Percentiles rank a stretch among this genome's conserved stretches.
These are phyloP conservation scores for Scalopus aquaticus DNA, from an alignment of 2,113 vertebrate species.

Conservation along the genomic window DNA sequence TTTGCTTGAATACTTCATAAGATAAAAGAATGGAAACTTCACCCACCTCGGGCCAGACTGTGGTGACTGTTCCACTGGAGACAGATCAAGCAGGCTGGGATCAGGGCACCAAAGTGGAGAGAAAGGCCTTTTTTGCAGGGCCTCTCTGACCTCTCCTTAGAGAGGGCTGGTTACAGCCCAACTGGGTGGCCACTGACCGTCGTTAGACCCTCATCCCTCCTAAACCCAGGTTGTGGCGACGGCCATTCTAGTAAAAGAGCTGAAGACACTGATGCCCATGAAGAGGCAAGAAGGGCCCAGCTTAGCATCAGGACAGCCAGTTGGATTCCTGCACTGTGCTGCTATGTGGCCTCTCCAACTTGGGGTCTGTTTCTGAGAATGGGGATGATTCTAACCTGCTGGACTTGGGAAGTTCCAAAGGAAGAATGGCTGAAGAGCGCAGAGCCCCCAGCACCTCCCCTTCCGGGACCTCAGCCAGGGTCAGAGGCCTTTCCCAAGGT, in stretches of 20 bases:
- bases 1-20: slow-evolving; percentile 80
- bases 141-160: slow-evolving; percentile 7
- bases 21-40: slow-evolving; percentile 78
- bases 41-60: not conserved
- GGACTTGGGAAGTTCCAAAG: not conserved
- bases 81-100: not conserved
- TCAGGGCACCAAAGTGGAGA: not conserved
- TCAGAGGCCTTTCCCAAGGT: not conserved
- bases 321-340: accelerated
- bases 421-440: not conserved
- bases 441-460: not conserved
- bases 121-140: slow-evolving; percentile 72
- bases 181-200: not conserved
- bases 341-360: not conserved
- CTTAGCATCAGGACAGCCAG: not conserved
- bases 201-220: not conserved
- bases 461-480: not conserved
- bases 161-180: not conserved
- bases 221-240: no score
- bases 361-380: not conserved
- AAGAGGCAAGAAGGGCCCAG: not conserved
- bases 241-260: not conserved
- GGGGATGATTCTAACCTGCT: not conserved
- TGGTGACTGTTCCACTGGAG: not conserved
- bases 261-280: not conserved